A percentile compares a stretch with the other conserved stretches of the same genome.
Conservation (phyloP, 2,888 invertebrate species). For the Melanostoma mellinum region DNA sequence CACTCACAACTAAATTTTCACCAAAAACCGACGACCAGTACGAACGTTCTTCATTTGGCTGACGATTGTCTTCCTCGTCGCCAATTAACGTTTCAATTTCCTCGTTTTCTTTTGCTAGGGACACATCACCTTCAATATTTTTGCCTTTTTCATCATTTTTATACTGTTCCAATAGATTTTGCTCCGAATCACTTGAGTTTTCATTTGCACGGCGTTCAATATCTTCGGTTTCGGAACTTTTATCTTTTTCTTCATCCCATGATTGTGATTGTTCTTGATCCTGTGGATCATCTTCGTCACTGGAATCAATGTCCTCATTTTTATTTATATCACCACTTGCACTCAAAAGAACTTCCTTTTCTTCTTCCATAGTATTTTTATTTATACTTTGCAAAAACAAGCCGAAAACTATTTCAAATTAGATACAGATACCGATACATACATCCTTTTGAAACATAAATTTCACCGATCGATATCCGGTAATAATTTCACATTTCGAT, state of each 20-base stretch:
- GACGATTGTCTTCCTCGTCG: constrained; percentile 41
- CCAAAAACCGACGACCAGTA: constrained; percentile 70
- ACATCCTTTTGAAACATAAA: constrained; percentile 28
- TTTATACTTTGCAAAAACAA: not conserved
- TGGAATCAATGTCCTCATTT: constrained; percentile 52
- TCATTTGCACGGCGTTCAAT: constrained; percentile 26
- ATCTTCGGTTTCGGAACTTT: constrained; percentile 48
- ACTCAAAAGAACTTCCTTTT: constrained; percentile 44
- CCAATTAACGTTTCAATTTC: not conserved
- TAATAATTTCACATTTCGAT: constrained; percentile 33
- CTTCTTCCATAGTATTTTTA: constrained; percentile 49
- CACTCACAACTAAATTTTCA: constrained; percentile 66
- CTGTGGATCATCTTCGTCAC: constrained; percentile 54
- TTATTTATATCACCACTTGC: constrained; percentile 46
- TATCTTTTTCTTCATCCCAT: constrained; percentile 39
- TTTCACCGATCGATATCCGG: constrained; percentile 52
- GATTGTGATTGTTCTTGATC: constrained; percentile 41
- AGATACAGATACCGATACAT: not conserved
- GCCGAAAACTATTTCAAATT: not conserved
- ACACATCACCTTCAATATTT: constrained; percentile 1
- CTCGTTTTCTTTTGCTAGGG: not conserved
- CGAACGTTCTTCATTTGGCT: constrained; percentile 49
- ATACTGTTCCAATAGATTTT: constrained; percentile 41
- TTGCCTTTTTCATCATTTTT: constrained; percentile 13
- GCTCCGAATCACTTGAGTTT: constrained; percentile 45